These are phyloP conservation scores for Calameuta filiformis DNA, from an alignment of 2,888 invertebrate genomes.

Conservation along the genomic window DNA sequence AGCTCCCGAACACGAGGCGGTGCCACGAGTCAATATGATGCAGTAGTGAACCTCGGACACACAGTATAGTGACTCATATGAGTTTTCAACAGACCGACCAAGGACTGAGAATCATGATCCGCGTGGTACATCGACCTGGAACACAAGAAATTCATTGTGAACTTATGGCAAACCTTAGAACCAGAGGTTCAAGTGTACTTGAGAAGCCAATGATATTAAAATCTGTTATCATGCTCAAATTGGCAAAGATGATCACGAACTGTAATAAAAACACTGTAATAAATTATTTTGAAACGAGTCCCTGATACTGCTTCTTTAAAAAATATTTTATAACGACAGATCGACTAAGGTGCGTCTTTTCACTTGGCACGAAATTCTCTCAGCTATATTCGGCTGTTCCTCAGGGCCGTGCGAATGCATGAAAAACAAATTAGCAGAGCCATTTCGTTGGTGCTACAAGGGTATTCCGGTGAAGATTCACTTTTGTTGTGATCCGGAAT, in stretches of 20 bases:
- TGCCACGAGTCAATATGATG: constrained; percentile 13
- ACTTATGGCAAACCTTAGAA: not conserved
- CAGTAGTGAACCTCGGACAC: not conserved
- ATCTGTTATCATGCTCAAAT: not conserved
- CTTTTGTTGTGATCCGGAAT: not conserved
- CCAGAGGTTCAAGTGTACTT: not conserved
- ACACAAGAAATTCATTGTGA: not conserved
- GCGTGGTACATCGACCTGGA: not conserved
- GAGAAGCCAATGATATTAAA: not conserved
- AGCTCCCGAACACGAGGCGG: constrained; percentile 27
- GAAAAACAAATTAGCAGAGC: not conserved
- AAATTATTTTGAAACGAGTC: not conserved
- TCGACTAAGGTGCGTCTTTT: not conserved
- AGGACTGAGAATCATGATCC: not conserved
- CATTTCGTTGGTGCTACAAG: not conserved
- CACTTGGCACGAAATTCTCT: not conserved
- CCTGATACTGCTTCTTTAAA: not conserved
- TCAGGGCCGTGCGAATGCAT: not conserved
- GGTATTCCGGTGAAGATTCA: not conserved
- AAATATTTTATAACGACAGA: not conserved
- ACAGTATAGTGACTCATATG: not conserved
- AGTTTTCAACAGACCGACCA: not conserved
- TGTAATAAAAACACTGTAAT: not conserved
- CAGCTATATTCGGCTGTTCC: not conserved
- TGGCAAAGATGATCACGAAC: not conserved